Percentiles rank a stretch among this genome's conserved stretches.
Evolutionary conservation across 2,113 vertebrate species (phyloP).

Genomic region (Phyllostomus hastatus): DNA sequence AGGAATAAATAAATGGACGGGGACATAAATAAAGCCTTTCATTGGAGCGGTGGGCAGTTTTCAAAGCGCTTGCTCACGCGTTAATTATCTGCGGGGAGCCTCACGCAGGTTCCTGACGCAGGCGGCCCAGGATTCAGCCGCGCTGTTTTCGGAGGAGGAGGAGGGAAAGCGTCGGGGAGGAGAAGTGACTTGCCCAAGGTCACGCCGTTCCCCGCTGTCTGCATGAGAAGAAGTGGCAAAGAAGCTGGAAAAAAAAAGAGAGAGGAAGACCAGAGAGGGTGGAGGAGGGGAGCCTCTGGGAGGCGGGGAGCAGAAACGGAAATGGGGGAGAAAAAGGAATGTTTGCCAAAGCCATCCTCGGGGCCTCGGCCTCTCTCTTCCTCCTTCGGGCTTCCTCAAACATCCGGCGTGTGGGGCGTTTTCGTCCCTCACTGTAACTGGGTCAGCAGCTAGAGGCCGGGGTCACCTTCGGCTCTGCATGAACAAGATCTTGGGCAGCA

Average conservation of each 20-base stretch:
- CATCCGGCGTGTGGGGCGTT: not conserved
- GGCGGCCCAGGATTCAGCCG: not conserved
- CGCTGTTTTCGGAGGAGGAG: not conserved
- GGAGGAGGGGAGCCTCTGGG: not conserved
- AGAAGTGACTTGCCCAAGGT: slow-evolving; percentile 11
- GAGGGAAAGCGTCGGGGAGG: not conserved
- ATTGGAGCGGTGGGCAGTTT: not conserved
- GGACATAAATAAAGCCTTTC: slow-evolving; percentile 11
- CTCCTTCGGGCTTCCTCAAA: not conserved
- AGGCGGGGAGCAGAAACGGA: not conserved
- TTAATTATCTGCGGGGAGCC: not conserved
- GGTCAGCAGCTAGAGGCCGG: not conserved
- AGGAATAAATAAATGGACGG: not conserved
- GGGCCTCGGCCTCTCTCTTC: not conserved
- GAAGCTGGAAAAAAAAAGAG: not conserved
- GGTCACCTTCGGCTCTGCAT: not conserved
- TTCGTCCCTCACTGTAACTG: not conserved
- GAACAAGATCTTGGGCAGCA: not conserved
- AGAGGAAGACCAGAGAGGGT: not conserved
- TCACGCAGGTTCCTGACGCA: not conserved
- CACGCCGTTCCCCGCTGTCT: not conserved
- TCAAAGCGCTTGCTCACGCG: not conserved
- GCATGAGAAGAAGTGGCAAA: not conserved
- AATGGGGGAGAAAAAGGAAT: not conserved
- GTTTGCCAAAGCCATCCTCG: not conserved